Evolutionary conservation across 1,140 invertebrate genomes (phyloP).

Genomic region (Drosophila yakuba): DNA sequence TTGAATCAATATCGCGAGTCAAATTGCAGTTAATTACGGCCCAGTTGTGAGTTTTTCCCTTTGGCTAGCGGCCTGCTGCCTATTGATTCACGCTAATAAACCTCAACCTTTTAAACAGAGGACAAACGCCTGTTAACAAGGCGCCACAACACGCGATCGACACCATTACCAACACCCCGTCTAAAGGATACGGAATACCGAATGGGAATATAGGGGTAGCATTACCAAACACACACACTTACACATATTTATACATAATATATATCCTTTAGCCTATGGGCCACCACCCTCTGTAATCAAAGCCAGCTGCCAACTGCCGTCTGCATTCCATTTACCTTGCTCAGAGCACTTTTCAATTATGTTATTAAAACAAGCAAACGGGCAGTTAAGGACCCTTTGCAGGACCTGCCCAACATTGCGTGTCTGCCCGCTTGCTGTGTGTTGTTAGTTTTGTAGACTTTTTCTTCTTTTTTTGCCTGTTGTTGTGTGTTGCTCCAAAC

Average conservation of each 20-base stretch:
- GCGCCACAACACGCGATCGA: conserved; percentile 65
- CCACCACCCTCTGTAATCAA: conserved; percentile 58
- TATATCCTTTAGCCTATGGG: background rate
- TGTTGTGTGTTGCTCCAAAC: conserved; percentile 6
- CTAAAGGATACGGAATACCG: conserved; percentile 1
- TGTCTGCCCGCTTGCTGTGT: conserved; percentile 28
- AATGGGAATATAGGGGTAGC: conserved; percentile 23
- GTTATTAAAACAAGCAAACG: conserved; percentile 78
- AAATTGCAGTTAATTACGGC: conserved; percentile 76
- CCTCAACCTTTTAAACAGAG: conserved; percentile 47
- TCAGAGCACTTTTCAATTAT: conserved; percentile 80
- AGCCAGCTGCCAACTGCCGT: conserved; percentile 59
- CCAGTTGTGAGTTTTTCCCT: conserved; percentile 17
- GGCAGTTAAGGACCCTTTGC: conserved; percentile 57
- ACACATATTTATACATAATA: background rate
- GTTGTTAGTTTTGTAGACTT: conserved; percentile 8
- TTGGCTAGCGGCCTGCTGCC: background rate
- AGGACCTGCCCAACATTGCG: conserved; percentile 58
- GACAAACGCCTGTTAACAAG: conserved; percentile 76
- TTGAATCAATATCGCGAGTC: conserved; percentile 55
- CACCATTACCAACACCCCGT: conserved; percentile 36
- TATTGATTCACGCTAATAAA: conserved; percentile 79
- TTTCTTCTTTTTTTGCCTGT: conserved; percentile 1
- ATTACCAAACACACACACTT: background rate
- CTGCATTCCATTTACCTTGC: conserved; percentile 64